Percentiles rank a stretch among this genome's conserved stretches.
Conservation (phyloP, 2,113 vertebrate species). For the Cryptomyrus ogoouensis region DNA sequence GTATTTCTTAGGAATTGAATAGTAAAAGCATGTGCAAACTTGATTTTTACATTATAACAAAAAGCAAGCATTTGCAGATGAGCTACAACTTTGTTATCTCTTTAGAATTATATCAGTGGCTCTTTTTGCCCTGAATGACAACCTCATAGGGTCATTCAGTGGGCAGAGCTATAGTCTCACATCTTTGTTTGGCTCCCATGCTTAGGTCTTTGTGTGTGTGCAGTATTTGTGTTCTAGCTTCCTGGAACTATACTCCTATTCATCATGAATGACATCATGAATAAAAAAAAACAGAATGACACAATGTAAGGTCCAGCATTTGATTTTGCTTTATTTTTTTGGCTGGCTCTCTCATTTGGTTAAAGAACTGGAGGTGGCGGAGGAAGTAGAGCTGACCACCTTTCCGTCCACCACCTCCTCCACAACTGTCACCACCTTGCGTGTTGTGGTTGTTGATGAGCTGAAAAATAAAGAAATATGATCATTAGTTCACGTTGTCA, state of each 20-base stretch:
- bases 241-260: not conserved
- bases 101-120: not conserved
- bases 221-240: not conserved
- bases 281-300: not conserved
- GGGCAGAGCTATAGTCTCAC: not conserved
- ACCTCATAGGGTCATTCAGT: not conserved
- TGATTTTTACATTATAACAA: not conserved
- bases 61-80: not conserved
- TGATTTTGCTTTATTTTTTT: not conserved
- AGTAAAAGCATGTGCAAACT: not conserved
- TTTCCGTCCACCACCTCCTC: slow-evolving; percentile 13
- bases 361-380: not conserved
- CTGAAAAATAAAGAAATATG: not conserved
- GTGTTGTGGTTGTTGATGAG: not conserved
- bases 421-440: slow-evolving; percentile 20
- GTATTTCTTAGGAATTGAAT: not conserved
- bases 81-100: not conserved
- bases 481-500: not conserved
- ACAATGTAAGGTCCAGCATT: not conserved
- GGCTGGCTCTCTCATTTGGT: not conserved
- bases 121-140: not conserved
- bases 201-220: not conserved
- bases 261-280: not conserved
- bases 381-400: slow-evolving; percentile 1
- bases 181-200: not conserved